These are phyloP conservation scores for Mayetiola destructor DNA, from an alignment of 2,888 invertebrate genomes.

Conservation along the genomic window DNA sequence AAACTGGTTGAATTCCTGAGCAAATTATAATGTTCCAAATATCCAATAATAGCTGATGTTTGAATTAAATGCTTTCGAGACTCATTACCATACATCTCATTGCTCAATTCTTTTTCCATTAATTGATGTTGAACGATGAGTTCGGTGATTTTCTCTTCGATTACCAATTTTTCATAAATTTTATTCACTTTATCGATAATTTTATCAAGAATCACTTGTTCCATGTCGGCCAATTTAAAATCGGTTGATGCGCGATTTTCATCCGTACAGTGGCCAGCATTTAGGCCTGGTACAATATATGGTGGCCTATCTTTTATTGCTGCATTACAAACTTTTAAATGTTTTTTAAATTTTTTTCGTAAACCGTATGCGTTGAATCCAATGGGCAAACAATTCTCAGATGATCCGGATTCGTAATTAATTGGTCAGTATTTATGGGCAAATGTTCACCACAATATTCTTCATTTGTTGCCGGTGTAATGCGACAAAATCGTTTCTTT, in stretches of 20 bases:
- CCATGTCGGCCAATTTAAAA: slow-evolving; percentile 33
- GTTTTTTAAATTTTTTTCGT: slow-evolving; percentile 50
- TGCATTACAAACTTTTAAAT: slow-evolving; percentile 60
- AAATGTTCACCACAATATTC: slow-evolving; percentile 61
- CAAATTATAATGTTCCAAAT: slow-evolving; percentile 46
- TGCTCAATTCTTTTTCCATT: slow-evolving; percentile 38
- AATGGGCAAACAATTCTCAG: slow-evolving; percentile 53
- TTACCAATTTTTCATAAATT: slow-evolving; percentile 29
- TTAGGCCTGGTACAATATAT: slow-evolving; percentile 28
- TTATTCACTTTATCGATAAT: slow-evolving; percentile 36
- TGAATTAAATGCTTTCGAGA: slow-evolving; percentile 63
- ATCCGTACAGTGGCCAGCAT: slow-evolving; percentile 23
- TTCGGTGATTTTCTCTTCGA: slow-evolving; percentile 32
- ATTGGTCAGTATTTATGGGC: slow-evolving; percentile 23
- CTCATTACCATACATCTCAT: slow-evolving; percentile 44
- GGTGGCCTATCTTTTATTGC: slow-evolving; percentile 39
- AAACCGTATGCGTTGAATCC: slow-evolving; percentile 58
- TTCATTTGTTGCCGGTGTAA: slow-evolving; percentile 53
- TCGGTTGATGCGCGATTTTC: slow-evolving; percentile 11
- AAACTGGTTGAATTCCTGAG: slow-evolving; percentile 50
- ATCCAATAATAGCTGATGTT: slow-evolving; percentile 58
- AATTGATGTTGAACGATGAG: slow-evolving; percentile 34
- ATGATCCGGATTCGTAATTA: slow-evolving; percentile 21
- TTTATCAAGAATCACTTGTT: slow-evolving; percentile 29
- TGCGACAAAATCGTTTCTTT: slow-evolving; percentile 61